Evolutionary conservation across 2,797 vertebrate genomes (phyloP).

Genomic region (Sebastes hubbsi): DNA sequence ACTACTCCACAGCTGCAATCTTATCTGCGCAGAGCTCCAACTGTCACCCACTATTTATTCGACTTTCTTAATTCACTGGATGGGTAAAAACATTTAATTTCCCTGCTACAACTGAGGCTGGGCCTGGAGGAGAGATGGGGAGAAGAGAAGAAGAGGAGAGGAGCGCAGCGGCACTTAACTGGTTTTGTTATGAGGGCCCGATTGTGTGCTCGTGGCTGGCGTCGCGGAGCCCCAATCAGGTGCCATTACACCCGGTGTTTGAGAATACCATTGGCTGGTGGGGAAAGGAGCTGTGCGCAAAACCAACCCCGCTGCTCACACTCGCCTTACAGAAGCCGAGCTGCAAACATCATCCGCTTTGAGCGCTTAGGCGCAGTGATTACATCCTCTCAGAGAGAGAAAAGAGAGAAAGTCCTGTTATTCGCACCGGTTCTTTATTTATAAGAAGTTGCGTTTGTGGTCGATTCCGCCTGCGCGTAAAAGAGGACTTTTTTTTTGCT

Average conservation of each 20-base stretch:
- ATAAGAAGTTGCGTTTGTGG: conserved; percentile 26
- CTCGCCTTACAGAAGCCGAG: conserved; percentile 90
- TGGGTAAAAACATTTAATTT: conserved; percentile 81
- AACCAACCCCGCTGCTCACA: conserved; percentile 87
- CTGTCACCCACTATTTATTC: conserved; percentile 36
- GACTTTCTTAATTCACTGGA: conserved; percentile 70
- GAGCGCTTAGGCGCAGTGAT: conserved; percentile 73
- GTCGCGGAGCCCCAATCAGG: conserved; percentile 81
- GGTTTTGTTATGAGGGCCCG: conserved; percentile 77
- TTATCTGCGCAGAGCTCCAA: neutral
- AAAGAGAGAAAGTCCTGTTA: conserved; percentile 52
- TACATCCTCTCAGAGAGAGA: conserved; percentile 57
- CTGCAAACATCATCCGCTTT: conserved; percentile 85
- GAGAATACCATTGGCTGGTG: conserved; percentile 80
- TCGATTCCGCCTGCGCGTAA: conserved; percentile 8
- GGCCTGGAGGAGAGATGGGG: conserved; percentile 51
- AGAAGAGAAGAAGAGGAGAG: conserved; percentile 13
- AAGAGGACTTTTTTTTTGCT: conserved; percentile 18
- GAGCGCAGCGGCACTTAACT: conserved; percentile 68
- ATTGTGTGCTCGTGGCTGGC: conserved; percentile 73
- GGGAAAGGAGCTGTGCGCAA: conserved; percentile 90
- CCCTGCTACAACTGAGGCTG: conserved; percentile 53
- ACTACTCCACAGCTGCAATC: neutral
- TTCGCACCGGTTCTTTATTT: conserved; percentile 9
- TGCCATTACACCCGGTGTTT: conserved; percentile 74